A percentile compares a stretch with the other conserved stretches of the same genome.
phyloP scores from a whole-genome alignment of 2,113 vertebrate species.

The Petrocephalus microphthalmus region DNA sequence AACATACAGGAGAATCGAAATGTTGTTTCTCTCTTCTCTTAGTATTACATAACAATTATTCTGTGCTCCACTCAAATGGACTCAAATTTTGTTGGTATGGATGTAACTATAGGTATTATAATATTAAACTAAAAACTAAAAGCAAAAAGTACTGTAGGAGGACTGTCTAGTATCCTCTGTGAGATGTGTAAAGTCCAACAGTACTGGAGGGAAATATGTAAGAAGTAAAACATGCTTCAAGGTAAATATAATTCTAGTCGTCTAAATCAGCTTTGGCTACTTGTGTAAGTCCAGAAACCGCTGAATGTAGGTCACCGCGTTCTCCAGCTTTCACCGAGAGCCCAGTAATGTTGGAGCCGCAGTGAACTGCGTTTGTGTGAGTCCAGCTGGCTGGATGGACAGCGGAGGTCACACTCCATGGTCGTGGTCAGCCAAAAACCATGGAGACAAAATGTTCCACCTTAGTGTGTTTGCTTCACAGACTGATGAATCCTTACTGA shows the following conservation, averaged over 20 bases:
- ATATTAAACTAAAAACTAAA: background rate
- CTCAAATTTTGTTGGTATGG: background rate
- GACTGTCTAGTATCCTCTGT: background rate
- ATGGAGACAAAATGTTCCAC: background rate
- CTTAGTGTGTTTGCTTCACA: background rate
- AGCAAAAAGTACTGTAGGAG: background rate
- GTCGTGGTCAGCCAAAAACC: background rate
- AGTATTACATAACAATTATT: background rate
- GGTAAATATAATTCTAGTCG: background rate
- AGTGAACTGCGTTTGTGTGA: background rate
- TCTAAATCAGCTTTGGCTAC: background rate
- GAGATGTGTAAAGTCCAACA: background rate
- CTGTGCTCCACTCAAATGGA: background rate
- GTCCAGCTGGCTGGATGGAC: background rate
- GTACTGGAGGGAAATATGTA: background rate
- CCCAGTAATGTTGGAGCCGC: background rate
- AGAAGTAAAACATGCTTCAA: background rate
- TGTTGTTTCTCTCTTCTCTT: too few relatives aligned
- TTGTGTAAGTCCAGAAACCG: background rate
- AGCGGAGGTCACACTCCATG: background rate
- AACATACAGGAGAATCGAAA: too few relatives aligned
- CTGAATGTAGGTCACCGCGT: conserved; percentile 1
- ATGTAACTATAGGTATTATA: background rate
- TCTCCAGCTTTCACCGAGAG: background rate
- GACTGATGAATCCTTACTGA: background rate